Evolutionary conservation across 2,797 vertebrate genomes (phyloP).

Genomic region (Lacerta agilis): DNA sequence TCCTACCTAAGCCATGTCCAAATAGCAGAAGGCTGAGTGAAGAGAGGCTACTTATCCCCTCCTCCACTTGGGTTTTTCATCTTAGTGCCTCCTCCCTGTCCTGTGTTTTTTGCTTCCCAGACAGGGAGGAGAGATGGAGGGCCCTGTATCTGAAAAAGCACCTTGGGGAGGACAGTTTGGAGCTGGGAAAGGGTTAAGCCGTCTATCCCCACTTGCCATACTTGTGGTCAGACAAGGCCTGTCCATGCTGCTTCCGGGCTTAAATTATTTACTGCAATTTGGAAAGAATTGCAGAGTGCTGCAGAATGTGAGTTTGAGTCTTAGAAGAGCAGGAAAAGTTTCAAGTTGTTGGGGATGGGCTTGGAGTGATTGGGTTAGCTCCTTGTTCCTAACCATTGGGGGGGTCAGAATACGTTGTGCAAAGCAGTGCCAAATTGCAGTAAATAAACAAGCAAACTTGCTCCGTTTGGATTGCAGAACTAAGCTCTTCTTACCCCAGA

Average conservation of each 20-base stretch:
- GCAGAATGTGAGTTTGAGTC: neutral
- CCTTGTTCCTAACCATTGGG: neutral
- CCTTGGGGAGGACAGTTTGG: neutral
- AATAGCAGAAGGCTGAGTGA: neutral
- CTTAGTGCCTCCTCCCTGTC: too few species aligned
- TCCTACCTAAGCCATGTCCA: neutral
- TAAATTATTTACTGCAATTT: neutral
- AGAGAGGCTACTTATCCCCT: too few species aligned
- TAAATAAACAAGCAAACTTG: neutral
- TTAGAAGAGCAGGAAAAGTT: neutral
- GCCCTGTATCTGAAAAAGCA: neutral
- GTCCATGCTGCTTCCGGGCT: too few species aligned
- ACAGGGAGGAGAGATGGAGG: neutral
- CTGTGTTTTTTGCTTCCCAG: too few species aligned
- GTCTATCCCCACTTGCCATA: neutral
- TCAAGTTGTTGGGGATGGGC: neutral
- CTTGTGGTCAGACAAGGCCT: neutral
- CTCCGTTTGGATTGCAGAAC: neutral
- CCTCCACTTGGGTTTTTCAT: neutral
- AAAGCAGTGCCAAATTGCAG: neutral
- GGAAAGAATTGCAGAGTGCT: neutral
- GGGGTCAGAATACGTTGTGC: neutral
- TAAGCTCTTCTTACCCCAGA: neutral
- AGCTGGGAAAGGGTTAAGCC: neutral
- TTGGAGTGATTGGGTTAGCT: too few species aligned